Evolutionary conservation across 2,888 invertebrate genomes (phyloP).

Genomic region (Amiota mariae): DNA sequence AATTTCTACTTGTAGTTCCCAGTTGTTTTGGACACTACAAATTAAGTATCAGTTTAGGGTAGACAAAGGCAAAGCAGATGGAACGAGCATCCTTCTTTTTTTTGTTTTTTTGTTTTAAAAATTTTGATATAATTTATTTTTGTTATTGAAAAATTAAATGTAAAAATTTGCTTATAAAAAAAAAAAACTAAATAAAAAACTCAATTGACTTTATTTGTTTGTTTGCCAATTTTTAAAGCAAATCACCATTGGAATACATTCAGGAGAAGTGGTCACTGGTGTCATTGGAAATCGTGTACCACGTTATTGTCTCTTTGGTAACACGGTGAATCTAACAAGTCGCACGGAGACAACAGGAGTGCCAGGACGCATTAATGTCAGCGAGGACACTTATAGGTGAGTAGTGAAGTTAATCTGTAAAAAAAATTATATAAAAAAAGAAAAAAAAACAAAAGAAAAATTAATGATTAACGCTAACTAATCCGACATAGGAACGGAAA

Average conservation of each 20-base stretch:
- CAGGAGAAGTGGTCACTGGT: slow-evolving; percentile 94
- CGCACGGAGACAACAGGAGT: slow-evolving; percentile 94
- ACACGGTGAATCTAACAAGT: slow-evolving; percentile 94
- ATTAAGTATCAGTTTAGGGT: too few relatives aligned
- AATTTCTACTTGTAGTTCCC: too few relatives aligned
- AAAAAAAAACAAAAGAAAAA: slow-evolving; percentile 18
- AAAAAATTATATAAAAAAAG: slow-evolving; percentile 30
- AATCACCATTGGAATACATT: slow-evolving; percentile 95
- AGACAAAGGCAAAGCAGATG: too few relatives aligned
- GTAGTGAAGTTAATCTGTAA: slow-evolving; percentile 46
- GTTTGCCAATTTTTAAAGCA: slow-evolving; percentile 76
- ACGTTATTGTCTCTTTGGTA: slow-evolving; percentile 93
- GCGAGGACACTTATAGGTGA: slow-evolving; percentile 92
- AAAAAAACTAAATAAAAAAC: background rate
- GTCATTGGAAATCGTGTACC: slow-evolving; percentile 97
- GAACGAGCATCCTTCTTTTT: too few relatives aligned
- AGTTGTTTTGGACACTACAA: too few relatives aligned
- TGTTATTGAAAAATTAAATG: too few relatives aligned
- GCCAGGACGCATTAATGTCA: slow-evolving; percentile 91
- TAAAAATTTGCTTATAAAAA: too few relatives aligned
- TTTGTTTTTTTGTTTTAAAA: too few relatives aligned
- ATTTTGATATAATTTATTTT: too few relatives aligned
- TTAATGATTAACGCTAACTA: background rate
- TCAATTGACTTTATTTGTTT: background rate
- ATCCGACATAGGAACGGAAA: too few relatives aligned